phyloP scores from a whole-genome alignment of 2,888 invertebrate genomes.

The Noctua pronuba region DNA sequence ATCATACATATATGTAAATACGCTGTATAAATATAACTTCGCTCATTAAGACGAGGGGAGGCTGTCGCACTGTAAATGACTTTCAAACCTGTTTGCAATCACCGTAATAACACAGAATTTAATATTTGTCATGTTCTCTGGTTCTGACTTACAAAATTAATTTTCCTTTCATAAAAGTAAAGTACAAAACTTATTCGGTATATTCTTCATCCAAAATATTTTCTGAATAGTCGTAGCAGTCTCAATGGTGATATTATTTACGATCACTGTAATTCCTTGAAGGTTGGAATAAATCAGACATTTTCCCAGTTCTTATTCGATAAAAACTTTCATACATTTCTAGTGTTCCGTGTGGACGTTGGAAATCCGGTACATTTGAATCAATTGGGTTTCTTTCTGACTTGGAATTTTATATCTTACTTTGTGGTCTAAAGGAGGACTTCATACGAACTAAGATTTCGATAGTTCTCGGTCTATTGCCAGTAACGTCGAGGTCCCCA shows the following conservation, averaged over 20 bases:
- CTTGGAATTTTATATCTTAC: slow-evolving; percentile 47
- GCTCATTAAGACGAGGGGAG: slow-evolving; percentile 50
- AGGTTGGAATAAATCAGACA: slow-evolving; percentile 64
- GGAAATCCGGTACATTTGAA: slow-evolving; percentile 53
- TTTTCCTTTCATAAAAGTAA: slow-evolving; percentile 46
- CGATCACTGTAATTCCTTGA: slow-evolving; percentile 56
- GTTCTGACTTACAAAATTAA: slow-evolving; percentile 48
- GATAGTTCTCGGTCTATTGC: background rate
- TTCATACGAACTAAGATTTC: slow-evolving; percentile 31
- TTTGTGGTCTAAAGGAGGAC: slow-evolving; percentile 35
- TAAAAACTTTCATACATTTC: slow-evolving; percentile 62
- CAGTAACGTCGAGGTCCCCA: background rate
- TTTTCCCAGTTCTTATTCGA: slow-evolving; percentile 51
- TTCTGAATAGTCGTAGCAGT: slow-evolving; percentile 49
- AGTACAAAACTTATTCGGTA: slow-evolving; percentile 44
- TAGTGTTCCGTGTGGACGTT: slow-evolving; percentile 47
- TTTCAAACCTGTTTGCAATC: slow-evolving; percentile 43
- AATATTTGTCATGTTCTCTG: slow-evolving; percentile 41
- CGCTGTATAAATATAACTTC: slow-evolving; percentile 41
- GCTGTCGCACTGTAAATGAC: slow-evolving; percentile 49
- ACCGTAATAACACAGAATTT: slow-evolving; percentile 52
- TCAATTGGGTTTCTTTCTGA: slow-evolving; percentile 45
- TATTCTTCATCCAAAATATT: slow-evolving; percentile 48
- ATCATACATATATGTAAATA: slow-evolving; percentile 48
- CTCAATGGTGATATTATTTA: slow-evolving; percentile 63